phyloP scores from a whole-genome alignment of 1,140 invertebrate species.

The Mycetomoellerius zeteki region DNA sequence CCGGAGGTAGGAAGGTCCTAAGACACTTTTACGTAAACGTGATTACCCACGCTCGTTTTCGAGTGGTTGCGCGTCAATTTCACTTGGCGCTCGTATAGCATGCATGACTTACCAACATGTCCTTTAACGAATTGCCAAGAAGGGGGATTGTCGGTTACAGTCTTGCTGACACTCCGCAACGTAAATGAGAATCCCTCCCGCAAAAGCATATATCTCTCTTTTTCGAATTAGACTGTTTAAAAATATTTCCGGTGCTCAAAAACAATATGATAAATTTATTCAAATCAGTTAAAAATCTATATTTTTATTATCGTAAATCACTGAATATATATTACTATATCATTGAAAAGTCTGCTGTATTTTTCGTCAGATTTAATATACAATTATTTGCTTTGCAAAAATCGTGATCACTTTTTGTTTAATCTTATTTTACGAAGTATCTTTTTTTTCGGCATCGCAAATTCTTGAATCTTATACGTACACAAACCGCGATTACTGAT shows the following conservation, averaged over 20 bases:
- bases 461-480: neutral
- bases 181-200: neutral
- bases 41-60: constrained; percentile 61
- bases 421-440: neutral
- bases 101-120: constrained; percentile 75
- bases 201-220: neutral
- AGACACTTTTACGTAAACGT: constrained; percentile 48
- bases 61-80: constrained; percentile 68
- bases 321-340: neutral
- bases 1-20: constrained; percentile 22
- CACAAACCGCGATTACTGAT: neutral
- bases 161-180: constrained; percentile 32
- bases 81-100: constrained; percentile 43
- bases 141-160: constrained; percentile 44
- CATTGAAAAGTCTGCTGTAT: neutral
- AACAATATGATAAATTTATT: neutral
- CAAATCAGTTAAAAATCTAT: neutral
- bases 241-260: neutral
- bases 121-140: constrained; percentile 66
- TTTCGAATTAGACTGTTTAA: neutral
- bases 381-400: neutral
- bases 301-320: neutral
- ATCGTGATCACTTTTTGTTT: neutral
- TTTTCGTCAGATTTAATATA: neutral
- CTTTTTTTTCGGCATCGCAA: neutral